These are phyloP conservation scores for Hyles lineata DNA, from an alignment of 2,888 invertebrate species.

Conservation along the genomic window DNA sequence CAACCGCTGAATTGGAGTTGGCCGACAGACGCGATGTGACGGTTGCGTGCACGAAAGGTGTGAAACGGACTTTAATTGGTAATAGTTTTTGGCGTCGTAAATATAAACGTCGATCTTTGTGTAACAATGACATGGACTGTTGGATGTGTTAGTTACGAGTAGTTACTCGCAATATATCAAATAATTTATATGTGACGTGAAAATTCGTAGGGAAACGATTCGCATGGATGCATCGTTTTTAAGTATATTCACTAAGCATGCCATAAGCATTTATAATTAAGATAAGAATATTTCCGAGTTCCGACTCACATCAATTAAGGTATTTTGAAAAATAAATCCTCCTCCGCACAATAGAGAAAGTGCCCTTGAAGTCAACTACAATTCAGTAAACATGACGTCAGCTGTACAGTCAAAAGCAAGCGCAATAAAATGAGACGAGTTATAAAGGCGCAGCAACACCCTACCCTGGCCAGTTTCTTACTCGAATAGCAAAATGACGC, in stretches of 20 bases:
- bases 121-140: not conserved
- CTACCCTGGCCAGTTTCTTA: conserved; percentile 20
- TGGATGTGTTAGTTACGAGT: not conserved
- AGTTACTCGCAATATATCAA: too few relatives aligned
- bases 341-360: not conserved
- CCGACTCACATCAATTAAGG: not conserved
- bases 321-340: not conserved
- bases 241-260: too few relatives aligned
- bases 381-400: not conserved
- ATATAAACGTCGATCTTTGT: conserved; percentile 1
- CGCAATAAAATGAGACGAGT: not conserved
- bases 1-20: conserved; percentile 18
- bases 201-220: not conserved
- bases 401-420: not conserved
- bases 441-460: conserved; percentile 13
- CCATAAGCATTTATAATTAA: too few relatives aligned
- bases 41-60: conserved; percentile 4
- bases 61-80: conserved; percentile 12
- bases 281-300: too few relatives aligned
- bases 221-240: too few relatives aligned
- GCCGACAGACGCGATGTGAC: not conserved
- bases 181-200: not conserved
- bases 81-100: conserved; percentile 10
- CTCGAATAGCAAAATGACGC: conserved; percentile 42
- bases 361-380: not conserved